Evolutionary conservation across 2,888 invertebrate species (phyloP), one percentile per base, ranked within the genome.

Genomic region (Saturnia pavonia): DNA sequence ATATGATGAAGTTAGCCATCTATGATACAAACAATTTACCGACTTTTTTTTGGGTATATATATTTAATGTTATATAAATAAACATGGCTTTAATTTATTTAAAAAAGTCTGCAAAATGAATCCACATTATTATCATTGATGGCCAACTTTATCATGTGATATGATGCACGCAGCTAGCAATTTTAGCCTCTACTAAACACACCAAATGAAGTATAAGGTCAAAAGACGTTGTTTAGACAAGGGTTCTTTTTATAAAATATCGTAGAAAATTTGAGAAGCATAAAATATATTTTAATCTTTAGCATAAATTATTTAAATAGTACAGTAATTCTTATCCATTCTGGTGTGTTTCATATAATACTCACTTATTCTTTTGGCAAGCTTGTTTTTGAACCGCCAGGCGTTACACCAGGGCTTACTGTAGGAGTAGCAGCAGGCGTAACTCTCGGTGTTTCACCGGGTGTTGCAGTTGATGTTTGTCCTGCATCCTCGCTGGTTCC

Each of bases 321-420:
- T 51, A 22, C n/a, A 16, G n/a, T 51, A 11, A 12, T 25, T 57
- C 12, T 22, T 57, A 22, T 22, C 11, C 12, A 9, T 57, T 57
- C 22, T 57, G 11, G 9, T 25, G 12, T 25, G 25, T 57, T 25
- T 25, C 12, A 60, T 60, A 60, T 19, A 60, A 27, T 60, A 73
- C 73, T 72, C 48, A 76, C 72, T 65, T 70, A 70, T 69, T 73
- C 22, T 71, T 77, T 72, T 40, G 72, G 27, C 25, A 79, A 69
- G 51, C 72, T 74, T 67, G 75, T 76, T 54, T 72, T 72, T 12
- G 80, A 80, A 57, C 71, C 71, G 9, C 74, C 74, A 0, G 76
- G 75, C 22, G 77, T 76, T 16, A 68, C 69, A 0, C 71, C 67
- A 1, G 77, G 72, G 0, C 76, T 71, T 11, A 51, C 69, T 1